A percentile compares a stretch with the other conserved stretches of the same genome.
phyloP scores from a whole-genome alignment of 2,797 vertebrate genomes.

The Hyperoplus immaculatus region DNA sequence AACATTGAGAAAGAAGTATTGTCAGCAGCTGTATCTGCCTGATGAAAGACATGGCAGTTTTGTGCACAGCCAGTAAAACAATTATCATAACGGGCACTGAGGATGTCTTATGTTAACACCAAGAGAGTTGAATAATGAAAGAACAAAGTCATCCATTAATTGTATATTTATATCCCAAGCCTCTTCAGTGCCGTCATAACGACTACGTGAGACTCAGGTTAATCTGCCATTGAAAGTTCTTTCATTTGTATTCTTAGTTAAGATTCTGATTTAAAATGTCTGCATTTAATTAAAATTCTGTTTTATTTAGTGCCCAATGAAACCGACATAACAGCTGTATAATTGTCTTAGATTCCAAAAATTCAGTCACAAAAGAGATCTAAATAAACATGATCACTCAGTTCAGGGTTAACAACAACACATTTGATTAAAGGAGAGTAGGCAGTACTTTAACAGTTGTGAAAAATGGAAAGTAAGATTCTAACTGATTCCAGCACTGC shows the following conservation, averaged over 20 bases:
- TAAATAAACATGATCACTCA: not conserved
- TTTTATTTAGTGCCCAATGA: not conserved
- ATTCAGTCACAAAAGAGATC: not conserved
- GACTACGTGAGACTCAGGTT: not conserved
- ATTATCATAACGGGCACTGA: not conserved
- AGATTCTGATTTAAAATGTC: conserved; percentile 7
- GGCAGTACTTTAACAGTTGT: not conserved
- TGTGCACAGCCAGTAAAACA: not conserved
- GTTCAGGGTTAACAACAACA: not conserved
- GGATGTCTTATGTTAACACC: too few species aligned
- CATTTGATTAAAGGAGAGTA: not conserved
- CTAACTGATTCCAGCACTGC: conserved; percentile 19
- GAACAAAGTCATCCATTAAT: conserved; percentile 33
- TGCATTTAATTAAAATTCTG: conserved; percentile 2
- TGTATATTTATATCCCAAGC: conserved; percentile 24
- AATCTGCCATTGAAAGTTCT: not conserved
- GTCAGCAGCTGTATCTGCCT: not conserved
- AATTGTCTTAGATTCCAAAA: not conserved
- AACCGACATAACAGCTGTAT: not conserved
- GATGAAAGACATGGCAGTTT: not conserved
- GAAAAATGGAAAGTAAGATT: conserved; percentile 8
- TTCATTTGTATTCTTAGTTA: not conserved
- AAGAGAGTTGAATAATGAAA: conserved; percentile 13
- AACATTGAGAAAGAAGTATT: too few species aligned
- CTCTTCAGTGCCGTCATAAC: not conserved